Conservation (phyloP, 2,113 vertebrate genomes). For the Ranitomeya variabilis region DNA sequence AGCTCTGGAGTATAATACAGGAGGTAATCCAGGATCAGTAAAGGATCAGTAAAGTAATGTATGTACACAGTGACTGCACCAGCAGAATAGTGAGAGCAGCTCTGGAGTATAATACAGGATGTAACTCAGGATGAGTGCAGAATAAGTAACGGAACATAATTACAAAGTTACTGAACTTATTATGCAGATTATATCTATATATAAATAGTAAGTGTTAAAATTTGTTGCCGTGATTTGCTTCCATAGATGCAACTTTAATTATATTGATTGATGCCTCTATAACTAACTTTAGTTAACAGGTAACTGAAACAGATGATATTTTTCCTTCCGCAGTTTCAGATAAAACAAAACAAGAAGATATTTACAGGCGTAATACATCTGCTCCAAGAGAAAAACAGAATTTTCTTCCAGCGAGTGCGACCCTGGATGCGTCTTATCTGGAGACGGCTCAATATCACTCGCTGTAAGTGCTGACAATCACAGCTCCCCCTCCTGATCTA, state of each 20-base stretch:
- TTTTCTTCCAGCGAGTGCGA: neutral
- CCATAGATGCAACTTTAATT: neutral
- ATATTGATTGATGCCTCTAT: neutral
- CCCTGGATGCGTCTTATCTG: slow-evolving; percentile 11
- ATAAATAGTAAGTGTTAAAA: neutral
- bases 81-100: too few species aligned
- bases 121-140: neutral
- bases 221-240: neutral
- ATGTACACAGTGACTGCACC: too few species aligned
- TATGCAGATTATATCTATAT: neutral
- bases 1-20: too few species aligned
- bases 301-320: neutral
- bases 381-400: neutral
- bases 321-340: neutral
- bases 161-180: neutral
- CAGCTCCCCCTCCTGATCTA: neutral
- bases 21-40: too few species aligned
- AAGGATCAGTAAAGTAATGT: too few species aligned
- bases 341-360: neutral
- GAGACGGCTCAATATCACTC: neutral
- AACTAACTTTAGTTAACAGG: neutral
- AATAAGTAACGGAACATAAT: neutral
- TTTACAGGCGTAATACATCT: neutral
- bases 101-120: neutral
- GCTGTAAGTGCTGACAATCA: neutral